Base-by-base conservation (phyloP, 1,140 invertebrate genomes). In the Daktulosphaira vitifoliae region DNA sequence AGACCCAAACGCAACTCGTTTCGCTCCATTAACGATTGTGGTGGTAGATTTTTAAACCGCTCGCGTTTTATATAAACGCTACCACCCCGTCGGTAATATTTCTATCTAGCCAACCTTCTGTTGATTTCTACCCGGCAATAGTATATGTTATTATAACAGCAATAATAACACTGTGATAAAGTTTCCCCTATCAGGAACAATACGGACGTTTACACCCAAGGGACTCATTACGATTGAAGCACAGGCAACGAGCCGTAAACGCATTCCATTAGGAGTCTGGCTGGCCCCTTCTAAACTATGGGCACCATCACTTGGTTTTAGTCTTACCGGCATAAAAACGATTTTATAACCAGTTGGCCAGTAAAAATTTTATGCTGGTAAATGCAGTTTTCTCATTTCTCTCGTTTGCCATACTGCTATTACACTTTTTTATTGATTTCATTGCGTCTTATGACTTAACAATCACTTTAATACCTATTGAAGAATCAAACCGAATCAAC, bases 241-340 rank as follows among this genome's bases (percentile, higher is more conserved):
- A 13, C 38, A 15, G 22, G 23, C 23, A 59, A 59, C 54, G 39
- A 22, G 54, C 54, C 23, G 39, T 59, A 29, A 26, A 59, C 54
- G 25, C 54, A 44, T 59, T 59, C 54, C 54, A 59, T 59, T 59
- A 59, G 54, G 51, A 33, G 5, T 11, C 4, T 1, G 53, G 37
- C 51, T 15, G 11, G 6, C 11, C n/a, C n/a, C 5, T 16, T 16
- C 11, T 16, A 8, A 16, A 16, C 9, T 15, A 22, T 9, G 16
- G 16, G 50, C 39, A 16, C 39, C 39, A 44, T 16, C 39, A 7
- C 3, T 13, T 5, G 33, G 5, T n/a, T n/a, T n/a, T n/a, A n/a
- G n/a, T n/a, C n/a, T n/a, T n/a, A n/a, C 37, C 52, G 37, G 23
- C 52, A 54, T 54, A 54, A 39, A 54, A 54, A 54, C 52, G 15